Evolutionary conservation across 2,888 invertebrate species (phyloP), one percentile per base, ranked within the genome.

Genomic region (Camponotus fellah): DNA sequence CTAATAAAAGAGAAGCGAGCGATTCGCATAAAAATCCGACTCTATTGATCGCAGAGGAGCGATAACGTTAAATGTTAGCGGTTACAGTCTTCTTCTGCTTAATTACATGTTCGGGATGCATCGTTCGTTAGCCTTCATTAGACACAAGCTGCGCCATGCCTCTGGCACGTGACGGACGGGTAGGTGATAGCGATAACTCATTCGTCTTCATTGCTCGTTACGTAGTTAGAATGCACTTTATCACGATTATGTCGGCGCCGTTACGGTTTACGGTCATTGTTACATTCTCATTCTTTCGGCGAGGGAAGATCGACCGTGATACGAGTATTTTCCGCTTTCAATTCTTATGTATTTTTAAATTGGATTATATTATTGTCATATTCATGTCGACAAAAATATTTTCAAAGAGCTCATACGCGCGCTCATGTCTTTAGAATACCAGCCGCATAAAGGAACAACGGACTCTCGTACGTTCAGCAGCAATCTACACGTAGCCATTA

Each of bases 41-140:
- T n/a, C 8, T 65, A 46, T 26, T 5, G 21, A 64, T 74, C 32
- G 74, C 53, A 2, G 32, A 40, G 53, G 12, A 40, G 21, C 34
- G 65, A 9, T 17, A 53, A 65, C n/a, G 71, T 77, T 77, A 77
- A 77, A 68, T 26, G 69, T 69, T 68, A 69, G 12, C 14, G 53
- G 56, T 56, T 43, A 66, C 76, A 26, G 26, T 53, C 49, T 46
- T 14, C 40, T 53, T 46, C 46, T 53, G 49, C 8, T 92, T 93
- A 93, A 93, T 93, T 91, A 90, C 87, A 26, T 26, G 89, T 86
- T 88, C 86, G 74, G 21, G 32, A 86, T 89, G 89, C 91, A 90
- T 89, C 91, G 91, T 91, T 92, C 89, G 91, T 93, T 92, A 92
- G 90, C 92, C 81, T 89, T 92, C 92, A 93, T 93, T 93, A 93